phyloP scores from a whole-genome alignment of 2,797 vertebrate species.

The Lateolabrax maculatus region DNA sequence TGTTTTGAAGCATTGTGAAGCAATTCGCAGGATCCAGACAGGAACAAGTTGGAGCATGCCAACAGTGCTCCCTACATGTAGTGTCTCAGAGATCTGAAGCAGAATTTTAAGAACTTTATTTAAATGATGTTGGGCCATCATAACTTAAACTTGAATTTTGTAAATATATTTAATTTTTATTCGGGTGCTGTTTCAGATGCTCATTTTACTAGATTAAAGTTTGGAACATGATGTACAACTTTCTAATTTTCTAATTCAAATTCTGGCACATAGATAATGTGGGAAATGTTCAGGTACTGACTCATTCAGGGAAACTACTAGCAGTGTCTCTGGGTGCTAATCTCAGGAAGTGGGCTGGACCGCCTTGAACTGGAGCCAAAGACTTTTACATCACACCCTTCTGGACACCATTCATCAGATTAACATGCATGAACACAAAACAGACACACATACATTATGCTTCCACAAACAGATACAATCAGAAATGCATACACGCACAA shows the following conservation, averaged over 20 bases:
- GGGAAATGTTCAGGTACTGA: not conserved
- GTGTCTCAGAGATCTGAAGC: not conserved
- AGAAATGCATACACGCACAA: too few relatives aligned
- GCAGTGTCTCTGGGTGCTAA: not conserved
- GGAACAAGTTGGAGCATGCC: constrained; percentile 1
- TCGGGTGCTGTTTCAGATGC: not conserved
- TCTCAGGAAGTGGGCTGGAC: not conserved
- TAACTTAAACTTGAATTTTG: not conserved
- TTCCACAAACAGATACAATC: not conserved
- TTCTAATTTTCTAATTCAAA: not conserved
- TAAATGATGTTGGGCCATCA: not conserved
- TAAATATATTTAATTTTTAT: not conserved
- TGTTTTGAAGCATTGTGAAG: not conserved
- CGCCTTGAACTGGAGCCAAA: not conserved
- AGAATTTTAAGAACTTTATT: not conserved
- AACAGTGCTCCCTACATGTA: not conserved
- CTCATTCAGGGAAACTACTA: not conserved
- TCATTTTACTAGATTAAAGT: not conserved
- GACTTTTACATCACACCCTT: not conserved
- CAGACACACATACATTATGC: not conserved
- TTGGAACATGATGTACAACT: not conserved
- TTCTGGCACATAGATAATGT: not conserved
- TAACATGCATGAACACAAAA: not conserved
- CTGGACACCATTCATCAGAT: not conserved
- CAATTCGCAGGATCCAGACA: not conserved